Percentiles rank a stretch among this genome's conserved stretches.
These are phyloP conservation scores for Coccyzus lansbergi DNA, from an alignment of 2,797 vertebrate genomes.

Conservation along the genomic window DNA sequence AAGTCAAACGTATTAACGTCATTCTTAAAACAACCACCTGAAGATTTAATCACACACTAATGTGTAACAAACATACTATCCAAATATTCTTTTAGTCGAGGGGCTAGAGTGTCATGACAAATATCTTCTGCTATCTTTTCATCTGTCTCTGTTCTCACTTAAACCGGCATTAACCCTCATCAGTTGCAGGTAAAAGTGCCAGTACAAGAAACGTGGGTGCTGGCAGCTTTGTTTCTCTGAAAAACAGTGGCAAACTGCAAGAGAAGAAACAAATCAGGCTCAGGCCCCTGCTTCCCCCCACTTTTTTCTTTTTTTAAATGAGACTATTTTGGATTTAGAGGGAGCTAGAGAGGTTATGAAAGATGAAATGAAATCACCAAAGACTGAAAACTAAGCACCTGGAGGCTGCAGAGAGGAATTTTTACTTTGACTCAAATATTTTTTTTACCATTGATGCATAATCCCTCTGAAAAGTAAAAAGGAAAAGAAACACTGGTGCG, in stretches of 20 bases:
- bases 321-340: background rate
- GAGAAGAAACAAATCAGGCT: background rate
- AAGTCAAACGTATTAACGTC: background rate
- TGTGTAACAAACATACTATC: background rate
- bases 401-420: background rate
- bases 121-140: background rate
- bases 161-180: background rate
- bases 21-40: background rate
- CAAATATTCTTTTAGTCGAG: background rate
- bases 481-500: background rate
- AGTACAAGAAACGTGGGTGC: background rate
- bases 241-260: background rate
- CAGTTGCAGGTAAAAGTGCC: background rate
- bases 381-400: slow-evolving; percentile 10
- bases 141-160: background rate
- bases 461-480: background rate
- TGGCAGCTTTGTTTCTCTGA: background rate
- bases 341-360: background rate
- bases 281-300: background rate
- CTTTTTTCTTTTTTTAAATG: background rate
- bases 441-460: slow-evolving; percentile 7
- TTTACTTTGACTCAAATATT: background rate
- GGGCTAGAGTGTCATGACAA: background rate
- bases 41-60: background rate
- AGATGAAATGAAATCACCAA: background rate